Percentiles rank a stretch among this genome's conserved stretches.
Evolutionary conservation across 2,888 invertebrate species (phyloP).

Genomic region (Elmis aenea): DNA sequence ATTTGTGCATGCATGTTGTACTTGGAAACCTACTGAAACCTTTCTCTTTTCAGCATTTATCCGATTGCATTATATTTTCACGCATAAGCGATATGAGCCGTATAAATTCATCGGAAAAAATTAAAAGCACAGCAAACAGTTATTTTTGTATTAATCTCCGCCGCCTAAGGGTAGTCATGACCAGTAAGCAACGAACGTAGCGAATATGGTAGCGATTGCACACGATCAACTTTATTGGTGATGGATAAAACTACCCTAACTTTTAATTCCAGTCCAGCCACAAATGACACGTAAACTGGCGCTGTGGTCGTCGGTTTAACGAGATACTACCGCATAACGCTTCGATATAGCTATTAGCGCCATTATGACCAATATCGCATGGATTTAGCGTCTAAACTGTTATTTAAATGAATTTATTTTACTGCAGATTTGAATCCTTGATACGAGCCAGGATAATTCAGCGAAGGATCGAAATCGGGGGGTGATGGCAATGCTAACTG

Average conservation of each 20-base stretch:
- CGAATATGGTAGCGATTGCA: conserved; percentile 19
- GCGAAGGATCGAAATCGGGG: no score
- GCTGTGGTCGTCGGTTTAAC: conserved; percentile 44
- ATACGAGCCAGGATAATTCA: no score
- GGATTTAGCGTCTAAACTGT: conserved; percentile 17
- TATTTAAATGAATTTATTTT: conserved; percentile 17
- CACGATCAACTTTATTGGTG: conserved; percentile 30
- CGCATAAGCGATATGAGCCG: no score
- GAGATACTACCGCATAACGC: conserved; percentile 46
- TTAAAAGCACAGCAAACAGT: background rate
- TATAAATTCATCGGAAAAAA: no score
- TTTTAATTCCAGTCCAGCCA: conserved; percentile 44
- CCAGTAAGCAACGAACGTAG: conserved; percentile 11
- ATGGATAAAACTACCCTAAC: conserved; percentile 42
- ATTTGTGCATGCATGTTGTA: no score
- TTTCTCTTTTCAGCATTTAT: no score
- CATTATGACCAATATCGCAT: conserved; percentile 41
- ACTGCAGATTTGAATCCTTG: conserved; percentile 14
- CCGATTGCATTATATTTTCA: no score
- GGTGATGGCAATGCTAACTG: no score
- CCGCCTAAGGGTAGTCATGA: conserved; percentile 16
- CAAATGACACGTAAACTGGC: conserved; percentile 46
- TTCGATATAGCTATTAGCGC: conserved; percentile 43
- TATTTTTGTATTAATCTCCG: conserved; percentile 18
- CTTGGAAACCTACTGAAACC: no score